These are phyloP conservation scores for Brachionus plicatilis DNA, from an alignment of 1,140 invertebrate genomes.

Conservation along the genomic window DNA sequence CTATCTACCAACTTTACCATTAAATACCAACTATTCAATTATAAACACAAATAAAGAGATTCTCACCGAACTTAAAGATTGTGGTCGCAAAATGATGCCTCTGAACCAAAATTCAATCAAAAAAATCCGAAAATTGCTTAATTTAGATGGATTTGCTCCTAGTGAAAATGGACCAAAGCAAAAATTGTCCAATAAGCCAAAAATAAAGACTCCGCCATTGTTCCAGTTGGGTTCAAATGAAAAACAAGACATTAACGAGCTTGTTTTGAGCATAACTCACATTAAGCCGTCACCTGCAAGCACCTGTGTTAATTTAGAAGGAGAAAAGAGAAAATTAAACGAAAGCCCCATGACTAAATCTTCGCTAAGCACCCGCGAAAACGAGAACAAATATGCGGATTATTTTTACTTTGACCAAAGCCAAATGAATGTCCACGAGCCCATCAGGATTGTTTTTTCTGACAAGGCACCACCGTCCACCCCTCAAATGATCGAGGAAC, in stretches of 20 bases:
- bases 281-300: neutral
- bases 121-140: constrained; percentile 14
- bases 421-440: neutral
- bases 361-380: neutral
- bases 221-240: neutral
- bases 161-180: neutral
- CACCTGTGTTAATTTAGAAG: neutral
- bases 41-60: neutral
- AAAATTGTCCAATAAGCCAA: neutral
- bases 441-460: neutral
- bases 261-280: neutral
- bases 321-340: neutral
- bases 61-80: neutral
- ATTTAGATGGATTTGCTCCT: neutral
- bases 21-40: neutral
- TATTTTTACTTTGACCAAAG: constrained; percentile 11
- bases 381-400: neutral
- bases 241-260: neutral
- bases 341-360: neutral
- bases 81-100: neutral
- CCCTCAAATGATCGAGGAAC: neutral
- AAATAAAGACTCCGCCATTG: neutral
- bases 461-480: constrained; percentile 8
- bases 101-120: constrained; percentile 22
- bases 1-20: neutral